phyloP scores from a whole-genome alignment of 2,797 vertebrate species.

The Clarias pachynema region DNA sequence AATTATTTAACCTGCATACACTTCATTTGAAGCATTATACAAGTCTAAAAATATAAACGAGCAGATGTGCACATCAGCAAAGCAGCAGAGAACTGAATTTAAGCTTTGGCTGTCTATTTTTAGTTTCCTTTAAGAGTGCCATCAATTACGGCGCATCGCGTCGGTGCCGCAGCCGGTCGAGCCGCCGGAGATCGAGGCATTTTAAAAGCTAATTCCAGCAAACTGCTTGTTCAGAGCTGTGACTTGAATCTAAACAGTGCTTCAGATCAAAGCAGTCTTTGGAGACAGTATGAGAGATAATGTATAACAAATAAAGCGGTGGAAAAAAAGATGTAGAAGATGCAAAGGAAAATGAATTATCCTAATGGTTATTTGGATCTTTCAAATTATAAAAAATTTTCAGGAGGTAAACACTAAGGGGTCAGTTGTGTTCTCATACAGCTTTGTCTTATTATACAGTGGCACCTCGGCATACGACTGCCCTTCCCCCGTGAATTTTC shows the following conservation, averaged over 20 bases:
- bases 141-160: neutral
- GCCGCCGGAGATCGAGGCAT: neutral
- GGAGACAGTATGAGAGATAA: neutral
- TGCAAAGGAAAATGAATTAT: no score
- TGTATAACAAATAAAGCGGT: neutral
- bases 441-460: neutral
- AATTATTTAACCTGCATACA: constrained; percentile 7
- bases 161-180: neutral
- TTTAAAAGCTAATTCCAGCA: constrained; percentile 1
- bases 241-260: neutral
- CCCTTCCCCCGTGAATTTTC: no score
- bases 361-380: neutral
- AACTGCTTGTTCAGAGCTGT: neutral
- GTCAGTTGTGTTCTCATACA: no score
- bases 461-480: no score
- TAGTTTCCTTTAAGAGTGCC: constrained; percentile 4
- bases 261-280: neutral
- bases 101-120: constrained; percentile 15
- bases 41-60: neutral
- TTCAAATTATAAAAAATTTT: neutral
- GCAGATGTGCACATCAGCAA: constrained; percentile 21
- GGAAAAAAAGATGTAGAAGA: neutral
- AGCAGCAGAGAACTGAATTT: neutral
- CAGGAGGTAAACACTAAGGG: neutral
- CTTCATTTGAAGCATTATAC: constrained; percentile 3